phyloP scores from a whole-genome alignment of 1,140 invertebrate genomes.

The Muscidifurax raptorellus region DNA sequence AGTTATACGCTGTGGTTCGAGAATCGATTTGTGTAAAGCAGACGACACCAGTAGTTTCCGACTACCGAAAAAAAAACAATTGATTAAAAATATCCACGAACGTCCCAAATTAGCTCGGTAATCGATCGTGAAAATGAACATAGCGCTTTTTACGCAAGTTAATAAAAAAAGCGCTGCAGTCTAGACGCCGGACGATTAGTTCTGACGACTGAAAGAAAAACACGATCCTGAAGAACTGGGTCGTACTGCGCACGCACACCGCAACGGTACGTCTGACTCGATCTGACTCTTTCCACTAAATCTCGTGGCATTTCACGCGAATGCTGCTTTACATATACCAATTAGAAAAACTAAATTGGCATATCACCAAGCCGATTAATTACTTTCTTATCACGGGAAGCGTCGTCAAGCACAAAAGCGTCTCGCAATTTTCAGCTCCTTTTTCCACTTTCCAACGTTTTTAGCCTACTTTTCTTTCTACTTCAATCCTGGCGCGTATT shows the following conservation, averaged over 20 bases:
- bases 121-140: background rate
- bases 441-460: background rate
- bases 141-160: background rate
- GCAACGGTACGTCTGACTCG: background rate
- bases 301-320: no score
- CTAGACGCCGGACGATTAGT: background rate
- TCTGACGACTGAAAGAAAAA: background rate
- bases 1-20: no score
- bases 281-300: background rate
- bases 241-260: background rate
- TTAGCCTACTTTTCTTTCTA: background rate
- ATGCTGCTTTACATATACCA: no score
- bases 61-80: no score
- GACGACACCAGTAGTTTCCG: no score
- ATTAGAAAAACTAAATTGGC: no score
- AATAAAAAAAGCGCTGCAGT: background rate
- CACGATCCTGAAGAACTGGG: background rate
- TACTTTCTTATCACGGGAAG: no score
- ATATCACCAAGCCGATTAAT: no score
- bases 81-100: no score
- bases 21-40: no score
- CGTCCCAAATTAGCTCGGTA: no score
- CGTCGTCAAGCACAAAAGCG: no score
- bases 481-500: background rate
- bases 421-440: background rate